Evolutionary conservation across 2,888 invertebrate genomes (phyloP), one percentile per base, ranked within the genome.

Genomic region (Lycia hirtaria): DNA sequence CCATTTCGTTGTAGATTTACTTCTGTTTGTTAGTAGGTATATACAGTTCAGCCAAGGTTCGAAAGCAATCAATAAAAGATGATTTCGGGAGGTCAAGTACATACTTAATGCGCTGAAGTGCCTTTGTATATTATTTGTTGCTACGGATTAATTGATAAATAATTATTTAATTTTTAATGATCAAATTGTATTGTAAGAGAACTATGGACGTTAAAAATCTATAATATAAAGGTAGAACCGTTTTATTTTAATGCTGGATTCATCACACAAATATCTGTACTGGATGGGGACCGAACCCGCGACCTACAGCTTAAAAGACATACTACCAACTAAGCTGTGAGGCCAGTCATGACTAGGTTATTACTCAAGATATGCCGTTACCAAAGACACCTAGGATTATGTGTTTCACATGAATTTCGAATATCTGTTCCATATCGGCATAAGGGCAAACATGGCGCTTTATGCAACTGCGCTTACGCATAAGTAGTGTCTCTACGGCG

Each of bases 401-500:
- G n/a, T 26, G 26, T 4, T 3, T 4, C 5, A 32, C 12, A 35
- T 38, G 19, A 38, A 45, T 41, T 41, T 47, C 24, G 47, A 47
- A 17, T 22, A 22, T 22, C 7, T n/a, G n/a, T 19, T 44, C 35
- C 28, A 33, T 56, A 38, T 45, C 6, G 38, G 38, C 26, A 41
- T 22, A 38, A 32, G 48, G 10, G 9, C 19, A 53, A 49, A 56
- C 28, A 45, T 33, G 26, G 48, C 19, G 68, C 58, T 62, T 76
- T 75, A 65, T 64, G 75, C 75, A 77, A 80, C 65, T 68, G 71
- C 67, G 67, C 67, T 63, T 69, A 68, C 72, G 76, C 75, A 77
- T 76, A 75, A 69, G 65, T 65, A 56, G 75, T 79, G 83, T 77
- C 78, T 75, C 60, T 72, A 67, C 65, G 71, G 75, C 81, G 80